phyloP scores from a whole-genome alignment of 2,113 vertebrate genomes.

The Hippocampus abdominalis region DNA sequence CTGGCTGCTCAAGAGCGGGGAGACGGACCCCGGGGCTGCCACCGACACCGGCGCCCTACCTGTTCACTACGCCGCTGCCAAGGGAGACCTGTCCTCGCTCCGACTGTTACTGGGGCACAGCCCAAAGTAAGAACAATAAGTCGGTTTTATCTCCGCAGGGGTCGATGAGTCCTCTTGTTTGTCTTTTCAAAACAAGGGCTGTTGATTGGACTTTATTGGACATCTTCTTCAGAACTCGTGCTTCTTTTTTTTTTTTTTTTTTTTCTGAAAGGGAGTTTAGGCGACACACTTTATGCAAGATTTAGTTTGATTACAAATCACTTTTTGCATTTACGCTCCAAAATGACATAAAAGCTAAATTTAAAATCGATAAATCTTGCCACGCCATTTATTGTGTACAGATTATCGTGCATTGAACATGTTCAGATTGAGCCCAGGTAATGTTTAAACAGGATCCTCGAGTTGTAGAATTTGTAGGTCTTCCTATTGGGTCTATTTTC shows the following conservation, averaged over 20 bases:
- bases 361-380: not conserved
- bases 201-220: not conserved
- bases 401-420: not conserved
- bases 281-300: not conserved
- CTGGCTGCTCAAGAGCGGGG: conserved; percentile 85
- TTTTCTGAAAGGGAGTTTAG: not conserved
- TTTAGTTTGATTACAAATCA: not conserved
- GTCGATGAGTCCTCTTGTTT: not conserved
- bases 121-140: conserved; percentile 79
- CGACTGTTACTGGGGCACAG: conserved; percentile 83
- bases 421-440: not conserved
- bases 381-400: too few species aligned
- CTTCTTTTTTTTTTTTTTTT: not conserved
- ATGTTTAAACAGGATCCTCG: not conserved
- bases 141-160: conserved; percentile 8
- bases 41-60: conserved; percentile 89
- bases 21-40: conserved; percentile 77
- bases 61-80: conserved; percentile 94
- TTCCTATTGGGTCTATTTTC: too few species aligned
- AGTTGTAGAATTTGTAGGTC: too few species aligned
- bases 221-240: not conserved
- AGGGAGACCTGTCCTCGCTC: conserved; percentile 90
- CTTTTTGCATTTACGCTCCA: not conserved
- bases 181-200: not conserved
- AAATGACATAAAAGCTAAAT: not conserved